Percentiles rank a stretch among this genome's conserved stretches.
These are phyloP conservation scores for Hydropsyche tenuis DNA, from an alignment of 1,140 invertebrate species.

Conservation along the genomic window DNA sequence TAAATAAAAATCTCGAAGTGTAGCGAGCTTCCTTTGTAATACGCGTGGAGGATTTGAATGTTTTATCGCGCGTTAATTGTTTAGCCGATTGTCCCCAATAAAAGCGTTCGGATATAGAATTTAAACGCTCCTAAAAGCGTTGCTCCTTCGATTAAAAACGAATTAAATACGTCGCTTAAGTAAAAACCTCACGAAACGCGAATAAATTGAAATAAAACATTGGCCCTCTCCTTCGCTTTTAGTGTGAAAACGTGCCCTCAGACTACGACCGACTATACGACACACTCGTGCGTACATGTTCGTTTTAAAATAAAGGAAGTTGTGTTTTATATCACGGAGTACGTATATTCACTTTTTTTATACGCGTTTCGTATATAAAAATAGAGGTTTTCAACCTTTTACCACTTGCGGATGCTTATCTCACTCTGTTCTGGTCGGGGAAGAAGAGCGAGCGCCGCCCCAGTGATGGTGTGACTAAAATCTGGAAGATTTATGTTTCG, in stretches of 20 bases:
- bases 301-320: neutral
- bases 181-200: too few relatives aligned
- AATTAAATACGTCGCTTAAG: neutral
- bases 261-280: constrained; percentile 3
- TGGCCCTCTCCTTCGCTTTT: neutral
- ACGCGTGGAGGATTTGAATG: neutral
- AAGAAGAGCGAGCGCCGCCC: too few relatives aligned
- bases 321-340: neutral
- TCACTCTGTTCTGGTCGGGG: too few relatives aligned
- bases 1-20: too few relatives aligned
- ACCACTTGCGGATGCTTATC: too few relatives aligned
- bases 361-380: too few relatives aligned
- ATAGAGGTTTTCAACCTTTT: too few relatives aligned
- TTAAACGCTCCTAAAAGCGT: neutral
- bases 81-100: constrained; percentile 39
- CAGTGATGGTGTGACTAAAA: too few relatives aligned
- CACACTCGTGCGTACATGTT: neutral
- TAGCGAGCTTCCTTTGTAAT: too few relatives aligned
- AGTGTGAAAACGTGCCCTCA: neutral
- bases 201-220: too few relatives aligned
- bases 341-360: too few relatives aligned
- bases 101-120: constrained; percentile 39
- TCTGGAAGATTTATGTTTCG: too few relatives aligned
- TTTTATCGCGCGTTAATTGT: constrained; percentile 44
- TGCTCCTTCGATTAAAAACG: neutral